Conservation (phyloP, 2,888 invertebrate species). For the Eupelmus urozonus region DNA sequence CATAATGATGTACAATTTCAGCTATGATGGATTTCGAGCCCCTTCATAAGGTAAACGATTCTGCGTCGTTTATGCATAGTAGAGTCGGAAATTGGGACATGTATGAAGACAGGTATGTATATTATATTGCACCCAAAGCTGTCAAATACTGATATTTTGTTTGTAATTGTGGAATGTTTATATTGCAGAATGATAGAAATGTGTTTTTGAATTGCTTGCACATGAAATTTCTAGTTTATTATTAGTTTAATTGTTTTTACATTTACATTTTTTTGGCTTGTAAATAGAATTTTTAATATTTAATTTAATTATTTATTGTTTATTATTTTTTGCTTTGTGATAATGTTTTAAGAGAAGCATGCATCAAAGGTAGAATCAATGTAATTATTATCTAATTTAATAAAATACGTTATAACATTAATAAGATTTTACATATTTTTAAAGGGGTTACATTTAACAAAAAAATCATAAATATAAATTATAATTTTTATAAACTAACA, state of each 20-base stretch:
- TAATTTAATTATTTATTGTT: constrained; percentile 13
- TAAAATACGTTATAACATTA: constrained; percentile 23
- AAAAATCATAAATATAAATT: constrained; percentile 12
- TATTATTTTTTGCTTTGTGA: neutral
- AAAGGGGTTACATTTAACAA: constrained; percentile 35
- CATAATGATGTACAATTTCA: constrained; percentile 67
- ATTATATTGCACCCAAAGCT: constrained; percentile 35
- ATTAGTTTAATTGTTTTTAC: constrained; percentile 12
- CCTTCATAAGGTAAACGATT: constrained; percentile 73
- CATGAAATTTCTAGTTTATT: constrained; percentile 20
- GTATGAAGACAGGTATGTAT: constrained; percentile 73
- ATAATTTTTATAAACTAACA: constrained; percentile 33
- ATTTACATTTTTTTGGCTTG: constrained; percentile 41
- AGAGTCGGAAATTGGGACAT: constrained; percentile 73
- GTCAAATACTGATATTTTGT: constrained; percentile 41
- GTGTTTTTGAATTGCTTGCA: constrained; percentile 50
- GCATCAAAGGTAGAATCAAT: constrained; percentile 18
- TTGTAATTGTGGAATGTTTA: constrained; percentile 48
- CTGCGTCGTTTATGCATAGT: constrained; percentile 72
- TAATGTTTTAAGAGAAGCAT: constrained; percentile 9
- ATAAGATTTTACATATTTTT: constrained; percentile 22
- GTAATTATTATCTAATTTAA: constrained; percentile 31
- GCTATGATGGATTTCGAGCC: constrained; percentile 74
- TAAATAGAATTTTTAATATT: constrained; percentile 27
- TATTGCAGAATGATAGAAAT: constrained; percentile 27